Evolutionary conservation across 2,888 invertebrate species (phyloP), one percentile per base, ranked within the genome.

Genomic region (Pheosia tremula): DNA sequence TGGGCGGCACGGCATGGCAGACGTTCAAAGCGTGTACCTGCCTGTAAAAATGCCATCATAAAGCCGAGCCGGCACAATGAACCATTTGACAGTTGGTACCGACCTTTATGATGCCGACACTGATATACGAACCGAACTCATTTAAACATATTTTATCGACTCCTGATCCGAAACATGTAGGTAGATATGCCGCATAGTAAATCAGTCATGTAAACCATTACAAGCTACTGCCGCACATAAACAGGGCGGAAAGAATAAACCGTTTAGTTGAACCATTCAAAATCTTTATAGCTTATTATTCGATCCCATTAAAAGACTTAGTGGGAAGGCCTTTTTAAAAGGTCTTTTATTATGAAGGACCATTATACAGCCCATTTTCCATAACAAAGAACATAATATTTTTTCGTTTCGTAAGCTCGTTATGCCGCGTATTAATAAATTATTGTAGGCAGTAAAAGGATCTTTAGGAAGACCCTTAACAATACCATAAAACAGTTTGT

Each of bases 21-120:
- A 81, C 86, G 84, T 77, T 90, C 91, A 92, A 91, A 92, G 91
- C 85, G 79, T 83, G 90, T 91, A 89, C 91, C 91, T 90, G 90
- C 86, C 85, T 90, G 90, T 93, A 92, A 93, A 92, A 93, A 92
- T 92, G 86, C 92, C 88, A 91, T 90, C 90, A 90, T 90, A 91
- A 91, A 93, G 89, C 87, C 85, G 78, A 76, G 85, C 88, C 88
- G 87, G 83, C 88, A 91, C 93, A 92, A 91, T 89, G 82, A 90
- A 87, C 90, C 89, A 91, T 92, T 91, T 91, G 93, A 91, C 93
- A 93, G 91, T 90, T 86, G 85, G 87, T 90, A 88, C 86, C 88
- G 83, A 86, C 89, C 90, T 91, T 91, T 90, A 91, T 88, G 89
- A 91, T 90, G 91, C 91, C 92, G 90, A 87, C 91, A 84, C 87